Evolutionary conservation across 2,888 invertebrate genomes (phyloP).

Genomic region (Isotomurus palustris): DNA sequence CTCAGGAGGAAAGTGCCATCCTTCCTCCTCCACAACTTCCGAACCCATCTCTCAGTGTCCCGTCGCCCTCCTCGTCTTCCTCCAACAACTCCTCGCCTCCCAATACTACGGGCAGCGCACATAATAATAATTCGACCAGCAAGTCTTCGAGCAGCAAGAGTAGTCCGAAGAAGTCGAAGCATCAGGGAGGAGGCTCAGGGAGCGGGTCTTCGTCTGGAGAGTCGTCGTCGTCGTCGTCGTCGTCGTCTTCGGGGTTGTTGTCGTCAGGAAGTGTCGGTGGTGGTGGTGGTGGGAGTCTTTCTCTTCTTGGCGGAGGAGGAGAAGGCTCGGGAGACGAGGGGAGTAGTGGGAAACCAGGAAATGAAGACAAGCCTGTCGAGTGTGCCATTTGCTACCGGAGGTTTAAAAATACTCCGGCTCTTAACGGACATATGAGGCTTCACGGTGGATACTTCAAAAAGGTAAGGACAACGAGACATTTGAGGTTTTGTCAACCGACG

Average conservation of each 20-base stretch:
- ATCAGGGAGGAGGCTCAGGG: no score
- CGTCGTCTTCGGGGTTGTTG: neutral
- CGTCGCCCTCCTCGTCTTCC: slow-evolving; percentile 15
- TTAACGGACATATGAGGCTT: slow-evolving; percentile 96
- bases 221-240: slow-evolving; percentile 19
- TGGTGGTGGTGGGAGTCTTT: neutral
- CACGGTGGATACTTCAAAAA: slow-evolving; percentile 97
- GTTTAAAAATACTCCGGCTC: slow-evolving; percentile 95
- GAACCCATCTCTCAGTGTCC: slow-evolving; percentile 13
- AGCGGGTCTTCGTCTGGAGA: no score
- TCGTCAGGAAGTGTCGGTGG: no score
- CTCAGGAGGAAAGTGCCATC: slow-evolving; percentile 57
- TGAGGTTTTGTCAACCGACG: no score
- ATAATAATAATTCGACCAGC: no score
- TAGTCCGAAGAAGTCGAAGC: no score
- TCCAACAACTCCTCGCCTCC: no score
- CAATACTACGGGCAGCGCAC: no score
- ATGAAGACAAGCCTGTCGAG: slow-evolving; percentile 70
- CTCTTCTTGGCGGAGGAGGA: slow-evolving; percentile 4
- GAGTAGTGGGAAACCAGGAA: slow-evolving; percentile 17
- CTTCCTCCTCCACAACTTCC: neutral
- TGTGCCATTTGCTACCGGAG: slow-evolving; percentile 92
- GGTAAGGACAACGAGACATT: slow-evolving; percentile 57
- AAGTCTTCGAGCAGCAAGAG: no score
- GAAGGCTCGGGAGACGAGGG: slow-evolving; percentile 8